phyloP scores from a whole-genome alignment of 2,888 invertebrate genomes.

The Anaspis maculata region DNA sequence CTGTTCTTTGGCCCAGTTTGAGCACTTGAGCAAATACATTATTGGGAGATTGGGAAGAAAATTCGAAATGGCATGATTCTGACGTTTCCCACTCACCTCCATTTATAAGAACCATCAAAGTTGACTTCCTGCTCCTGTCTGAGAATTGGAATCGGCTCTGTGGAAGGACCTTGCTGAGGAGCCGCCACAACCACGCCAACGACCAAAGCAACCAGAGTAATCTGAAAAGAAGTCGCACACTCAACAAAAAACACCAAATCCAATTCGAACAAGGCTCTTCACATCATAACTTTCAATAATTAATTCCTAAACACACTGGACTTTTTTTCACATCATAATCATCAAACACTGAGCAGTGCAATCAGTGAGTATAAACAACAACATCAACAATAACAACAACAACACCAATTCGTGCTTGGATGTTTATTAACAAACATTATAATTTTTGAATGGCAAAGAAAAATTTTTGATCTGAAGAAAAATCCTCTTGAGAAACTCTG shows the following conservation, averaged over 20 bases:
- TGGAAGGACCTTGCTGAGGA: slow-evolving; percentile 38
- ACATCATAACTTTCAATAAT: neutral
- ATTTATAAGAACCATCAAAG: slow-evolving; percentile 58
- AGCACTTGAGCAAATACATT: too few species aligned
- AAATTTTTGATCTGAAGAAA: too few species aligned
- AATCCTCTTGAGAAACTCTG: too few species aligned
- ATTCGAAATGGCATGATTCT: too few species aligned
- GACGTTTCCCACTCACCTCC: slow-evolving; percentile 38
- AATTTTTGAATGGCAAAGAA: too few species aligned
- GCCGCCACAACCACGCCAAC: slow-evolving; percentile 26
- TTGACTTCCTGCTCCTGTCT: slow-evolving; percentile 60
- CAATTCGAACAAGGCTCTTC: neutral
- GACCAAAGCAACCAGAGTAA: slow-evolving; percentile 13
- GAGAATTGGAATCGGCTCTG: slow-evolving; percentile 58
- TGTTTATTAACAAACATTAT: too few species aligned
- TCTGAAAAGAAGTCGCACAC: slow-evolving; percentile 16
- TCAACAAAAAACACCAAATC: neutral
- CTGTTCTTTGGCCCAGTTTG: too few species aligned
- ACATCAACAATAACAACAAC: too few species aligned
- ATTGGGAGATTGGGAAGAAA: neutral
- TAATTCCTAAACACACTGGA: neutral
- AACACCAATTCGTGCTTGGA: too few species aligned
- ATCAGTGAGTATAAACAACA: slow-evolving; percentile 3
- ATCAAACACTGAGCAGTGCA: neutral
- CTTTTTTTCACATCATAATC: neutral